Percentiles rank a stretch among this genome's conserved stretches.
These are phyloP conservation scores for Amphimallon solstitiale DNA, from an alignment of 2,888 invertebrate species.

Conservation along the genomic window DNA sequence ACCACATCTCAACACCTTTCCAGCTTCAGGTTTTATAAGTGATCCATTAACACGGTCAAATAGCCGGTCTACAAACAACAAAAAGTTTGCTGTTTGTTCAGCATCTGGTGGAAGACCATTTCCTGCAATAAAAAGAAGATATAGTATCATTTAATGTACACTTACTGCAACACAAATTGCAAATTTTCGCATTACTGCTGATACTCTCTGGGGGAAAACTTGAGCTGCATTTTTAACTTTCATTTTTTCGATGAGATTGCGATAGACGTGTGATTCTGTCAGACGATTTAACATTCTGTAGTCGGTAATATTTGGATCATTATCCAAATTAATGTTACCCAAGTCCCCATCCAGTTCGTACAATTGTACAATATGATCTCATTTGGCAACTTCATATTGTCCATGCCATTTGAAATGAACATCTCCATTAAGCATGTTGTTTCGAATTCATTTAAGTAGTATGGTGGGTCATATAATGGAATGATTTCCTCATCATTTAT, in stretches of 20 bases:
- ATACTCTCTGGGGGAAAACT: conserved; percentile 20
- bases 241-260: conserved; percentile 25
- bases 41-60: conserved; percentile 32
- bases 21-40: background rate
- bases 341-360: no score
- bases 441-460: conserved; percentile 36
- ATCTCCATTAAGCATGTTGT: conserved; percentile 31
- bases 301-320: no score
- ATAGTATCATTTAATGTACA: conserved; percentile 5
- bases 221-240: conserved; percentile 17
- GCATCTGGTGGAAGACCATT: no score
- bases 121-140: background rate
- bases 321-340: no score
- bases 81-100: background rate
- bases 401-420: conserved; percentile 25
- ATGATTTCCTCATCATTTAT: conserved; percentile 24
- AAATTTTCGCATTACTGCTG: conserved; percentile 11
- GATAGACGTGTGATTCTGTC: no score
- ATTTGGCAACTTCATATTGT: no score
- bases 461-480: conserved; percentile 37
- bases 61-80: conserved; percentile 1
- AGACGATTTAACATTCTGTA: no score
- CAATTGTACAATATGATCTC: no score
- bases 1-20: conserved; percentile 23
- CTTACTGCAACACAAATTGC: no score